Evolutionary conservation across 2,113 vertebrate species (phyloP).

Genomic region (Odobenus rosmarus): DNA sequence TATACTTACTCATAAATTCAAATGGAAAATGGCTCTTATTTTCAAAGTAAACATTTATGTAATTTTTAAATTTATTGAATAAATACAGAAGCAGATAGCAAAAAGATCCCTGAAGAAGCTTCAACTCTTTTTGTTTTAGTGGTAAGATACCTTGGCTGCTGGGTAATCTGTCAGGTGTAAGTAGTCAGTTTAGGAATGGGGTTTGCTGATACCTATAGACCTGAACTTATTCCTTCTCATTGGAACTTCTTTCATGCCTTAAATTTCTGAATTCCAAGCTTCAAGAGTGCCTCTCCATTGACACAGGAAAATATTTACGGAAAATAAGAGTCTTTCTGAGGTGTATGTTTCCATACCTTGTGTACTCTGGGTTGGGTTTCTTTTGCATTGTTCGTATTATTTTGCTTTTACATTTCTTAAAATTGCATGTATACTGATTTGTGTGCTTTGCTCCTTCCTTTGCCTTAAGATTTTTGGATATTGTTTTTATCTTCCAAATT

Average conservation of each 20-base stretch:
- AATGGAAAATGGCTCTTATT: background rate
- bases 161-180: background rate
- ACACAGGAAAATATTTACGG: background rate
- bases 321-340: background rate
- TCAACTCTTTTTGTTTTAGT: background rate
- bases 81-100: background rate
- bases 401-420: background rate
- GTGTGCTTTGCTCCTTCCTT: background rate
- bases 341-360: background rate
- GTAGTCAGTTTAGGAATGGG: background rate
- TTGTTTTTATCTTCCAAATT: background rate
- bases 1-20: background rate
- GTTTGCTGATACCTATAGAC: background rate
- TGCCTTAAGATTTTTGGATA: background rate
- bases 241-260: constrained; percentile 1
- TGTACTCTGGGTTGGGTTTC: background rate
- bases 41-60: background rate
- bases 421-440: background rate
- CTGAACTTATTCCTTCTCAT: background rate
- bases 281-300: background rate
- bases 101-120: background rate
- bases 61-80: background rate
- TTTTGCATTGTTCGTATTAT: background rate
- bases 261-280: constrained; percentile 8
- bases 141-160: background rate